Percentiles rank a stretch among this genome's conserved stretches.
Evolutionary conservation across 2,113 vertebrate genomes (phyloP).

Genomic region (Urocitellus parryii): DNA sequence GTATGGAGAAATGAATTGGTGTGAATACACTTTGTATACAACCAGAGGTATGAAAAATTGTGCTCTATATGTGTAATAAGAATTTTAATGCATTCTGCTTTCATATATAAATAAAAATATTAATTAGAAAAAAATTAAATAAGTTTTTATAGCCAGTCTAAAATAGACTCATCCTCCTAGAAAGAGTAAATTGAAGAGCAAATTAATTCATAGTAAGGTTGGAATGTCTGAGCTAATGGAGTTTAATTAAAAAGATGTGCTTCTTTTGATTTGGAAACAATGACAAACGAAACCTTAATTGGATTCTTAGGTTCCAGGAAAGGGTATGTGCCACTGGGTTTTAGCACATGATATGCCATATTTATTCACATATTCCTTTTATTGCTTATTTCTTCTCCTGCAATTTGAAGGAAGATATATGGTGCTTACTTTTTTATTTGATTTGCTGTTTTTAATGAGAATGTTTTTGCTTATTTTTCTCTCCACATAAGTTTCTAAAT

Average conservation of each 20-base stretch:
- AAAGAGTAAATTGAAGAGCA: slow-evolving; percentile 27
- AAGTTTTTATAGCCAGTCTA: slow-evolving; percentile 22
- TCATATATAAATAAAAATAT: no score
- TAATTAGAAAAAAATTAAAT: neutral
- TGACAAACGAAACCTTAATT: slow-evolving; percentile 58
- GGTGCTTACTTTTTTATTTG: neutral
- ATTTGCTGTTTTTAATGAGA: neutral
- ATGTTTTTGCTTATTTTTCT: neutral
- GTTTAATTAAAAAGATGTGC: slow-evolving; percentile 59
- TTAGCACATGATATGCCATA: neutral
- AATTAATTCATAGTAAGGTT: slow-evolving; percentile 52
- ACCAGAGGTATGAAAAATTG: no score
- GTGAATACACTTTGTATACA: no score
- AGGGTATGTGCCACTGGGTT: neutral
- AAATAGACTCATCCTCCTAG: neutral
- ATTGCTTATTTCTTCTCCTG: neutral
- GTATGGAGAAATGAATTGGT: no score
- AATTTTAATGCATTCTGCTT: no score
- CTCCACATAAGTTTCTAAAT: neutral
- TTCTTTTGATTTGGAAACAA: slow-evolving; percentile 36
- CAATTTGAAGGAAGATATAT: neutral
- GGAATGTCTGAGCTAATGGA: slow-evolving; percentile 38
- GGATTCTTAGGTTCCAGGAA: slow-evolving; percentile 29
- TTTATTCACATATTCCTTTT: neutral
- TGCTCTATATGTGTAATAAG: no score